These are phyloP conservation scores for Ganaspis sp. DNA, from an alignment of 1,140 invertebrate species.

Conservation along the genomic window DNA sequence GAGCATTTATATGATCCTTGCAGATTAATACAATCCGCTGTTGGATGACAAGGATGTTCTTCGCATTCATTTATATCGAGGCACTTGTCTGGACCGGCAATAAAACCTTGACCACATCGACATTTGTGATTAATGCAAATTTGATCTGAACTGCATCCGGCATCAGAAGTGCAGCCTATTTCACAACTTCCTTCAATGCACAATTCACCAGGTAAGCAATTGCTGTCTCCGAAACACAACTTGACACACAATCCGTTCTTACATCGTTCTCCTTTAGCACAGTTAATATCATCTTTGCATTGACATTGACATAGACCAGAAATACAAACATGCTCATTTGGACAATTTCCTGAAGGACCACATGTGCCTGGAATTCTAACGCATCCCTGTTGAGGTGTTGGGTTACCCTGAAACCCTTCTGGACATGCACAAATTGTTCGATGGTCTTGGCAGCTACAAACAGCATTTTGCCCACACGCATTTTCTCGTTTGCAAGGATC, in stretches of 20 bases:
- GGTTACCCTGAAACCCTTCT: constrained; percentile 88
- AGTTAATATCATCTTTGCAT: constrained; percentile 83
- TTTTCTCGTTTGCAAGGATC: constrained; percentile 87
- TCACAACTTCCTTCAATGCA: constrained; percentile 90
- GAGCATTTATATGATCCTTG: constrained; percentile 87
- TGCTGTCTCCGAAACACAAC: constrained; percentile 91
- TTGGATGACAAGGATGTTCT: constrained; percentile 86
- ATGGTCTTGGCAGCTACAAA: constrained; percentile 85
- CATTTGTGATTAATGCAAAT: constrained; percentile 89
- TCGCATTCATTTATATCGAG: constrained; percentile 88
- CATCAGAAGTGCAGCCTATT: constrained; percentile 87
- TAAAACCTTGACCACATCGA: constrained; percentile 84
- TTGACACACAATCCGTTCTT: constrained; percentile 87
- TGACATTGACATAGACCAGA: constrained; percentile 85
- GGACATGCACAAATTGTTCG: constrained; percentile 86
- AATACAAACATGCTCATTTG: constrained; percentile 84
- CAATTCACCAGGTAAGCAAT: constrained; percentile 91
- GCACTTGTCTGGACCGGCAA: constrained; percentile 82
- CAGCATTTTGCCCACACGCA: constrained; percentile 89
- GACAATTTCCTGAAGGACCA: constrained; percentile 81
- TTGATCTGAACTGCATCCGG: constrained; percentile 87
- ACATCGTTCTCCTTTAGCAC: constrained; percentile 90
- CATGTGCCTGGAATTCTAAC: constrained; percentile 85
- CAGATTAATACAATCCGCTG: constrained; percentile 86
- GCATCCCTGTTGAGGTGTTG: constrained; percentile 92